Evolutionary conservation across 92 coral and sea anemone genomes (phyloP).

Genomic region (Palythoa heliodiscus): DNA sequence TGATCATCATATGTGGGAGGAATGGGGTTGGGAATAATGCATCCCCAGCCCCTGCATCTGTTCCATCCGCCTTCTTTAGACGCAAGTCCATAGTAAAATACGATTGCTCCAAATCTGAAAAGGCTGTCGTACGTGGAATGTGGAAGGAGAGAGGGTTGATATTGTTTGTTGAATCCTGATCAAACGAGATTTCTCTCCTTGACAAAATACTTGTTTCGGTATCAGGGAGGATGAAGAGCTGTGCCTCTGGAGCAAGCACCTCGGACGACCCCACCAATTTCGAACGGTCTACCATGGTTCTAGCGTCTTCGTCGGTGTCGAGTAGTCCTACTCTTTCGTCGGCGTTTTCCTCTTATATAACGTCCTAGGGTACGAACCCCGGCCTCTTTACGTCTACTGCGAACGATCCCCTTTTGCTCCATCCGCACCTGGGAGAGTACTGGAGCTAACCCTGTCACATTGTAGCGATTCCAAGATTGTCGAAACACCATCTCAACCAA

Average conservation of each 20-base stretch:
- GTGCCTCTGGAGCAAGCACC: background rate
- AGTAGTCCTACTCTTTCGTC: too few relatives aligned
- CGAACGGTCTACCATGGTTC: background rate
- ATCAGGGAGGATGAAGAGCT: background rate
- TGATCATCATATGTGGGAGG: background rate
- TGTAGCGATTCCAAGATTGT: background rate
- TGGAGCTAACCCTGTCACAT: background rate
- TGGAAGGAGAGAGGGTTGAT: conserved; percentile 18
- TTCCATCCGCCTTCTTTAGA: background rate
- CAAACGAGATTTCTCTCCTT: background rate
- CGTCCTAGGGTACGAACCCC: too few relatives aligned
- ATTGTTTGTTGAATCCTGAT: background rate
- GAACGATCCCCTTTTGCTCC: background rate
- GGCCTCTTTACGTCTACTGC: too few relatives aligned
- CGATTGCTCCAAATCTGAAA: background rate
- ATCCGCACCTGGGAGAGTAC: background rate
- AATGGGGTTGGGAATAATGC: background rate
- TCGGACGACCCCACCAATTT: background rate
- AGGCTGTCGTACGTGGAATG: background rate
- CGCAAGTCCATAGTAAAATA: background rate
- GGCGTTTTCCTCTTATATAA: too few relatives aligned
- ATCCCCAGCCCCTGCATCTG: background rate
- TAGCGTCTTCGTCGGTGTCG: too few relatives aligned
- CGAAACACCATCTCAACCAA: background rate
- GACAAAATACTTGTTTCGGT: background rate